A percentile compares a stretch with the other conserved stretches of the same genome.
These are phyloP conservation scores for Gasterosteus aculeatus DNA, from an alignment of 2,113 vertebrate species.

Conservation along the genomic window DNA sequence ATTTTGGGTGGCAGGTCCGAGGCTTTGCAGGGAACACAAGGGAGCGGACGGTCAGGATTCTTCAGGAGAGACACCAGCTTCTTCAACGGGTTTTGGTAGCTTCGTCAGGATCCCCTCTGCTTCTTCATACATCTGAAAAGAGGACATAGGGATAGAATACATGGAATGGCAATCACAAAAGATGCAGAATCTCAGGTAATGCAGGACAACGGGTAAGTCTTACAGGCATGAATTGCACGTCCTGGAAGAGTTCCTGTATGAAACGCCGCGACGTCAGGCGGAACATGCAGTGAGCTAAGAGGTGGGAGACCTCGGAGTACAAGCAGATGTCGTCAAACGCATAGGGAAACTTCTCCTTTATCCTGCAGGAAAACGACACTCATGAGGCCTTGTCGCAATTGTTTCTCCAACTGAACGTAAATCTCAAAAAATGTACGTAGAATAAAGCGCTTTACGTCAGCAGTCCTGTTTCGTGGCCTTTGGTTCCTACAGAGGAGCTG, in stretches of 20 bases:
- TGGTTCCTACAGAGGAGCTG: conserved; percentile 98
- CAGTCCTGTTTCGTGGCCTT: conserved; percentile 97
- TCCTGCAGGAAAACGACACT: conserved; percentile 77
- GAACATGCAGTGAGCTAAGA: conserved; percentile 95
- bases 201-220: background rate
- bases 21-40: conserved; percentile 48
- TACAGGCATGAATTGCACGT: conserved; percentile 97
- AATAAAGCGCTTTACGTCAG: conserved; percentile 86
- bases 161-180: background rate
- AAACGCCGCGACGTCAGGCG: conserved; percentile 95
- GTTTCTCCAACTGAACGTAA: too few species aligned
- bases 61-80: conserved; percentile 74
- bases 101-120: conserved; percentile 91
- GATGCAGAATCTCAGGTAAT: background rate
- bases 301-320: conserved; percentile 96
- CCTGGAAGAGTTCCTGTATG: conserved; percentile 98
- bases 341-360: conserved; percentile 98
- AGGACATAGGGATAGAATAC: background rate
- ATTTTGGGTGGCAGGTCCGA: conserved; percentile 44
- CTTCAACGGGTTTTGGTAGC: conserved; percentile 82
- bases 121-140: conserved; percentile 93
- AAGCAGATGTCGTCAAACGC: conserved; percentile 98
- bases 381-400: background rate
- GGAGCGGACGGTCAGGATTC: conserved; percentile 86
- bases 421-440: background rate